A percentile compares a stretch with the other conserved stretches of the same genome.
Evolutionary conservation across 2,797 vertebrate genomes (phyloP).

Genomic region (Nyctibius grandis): DNA sequence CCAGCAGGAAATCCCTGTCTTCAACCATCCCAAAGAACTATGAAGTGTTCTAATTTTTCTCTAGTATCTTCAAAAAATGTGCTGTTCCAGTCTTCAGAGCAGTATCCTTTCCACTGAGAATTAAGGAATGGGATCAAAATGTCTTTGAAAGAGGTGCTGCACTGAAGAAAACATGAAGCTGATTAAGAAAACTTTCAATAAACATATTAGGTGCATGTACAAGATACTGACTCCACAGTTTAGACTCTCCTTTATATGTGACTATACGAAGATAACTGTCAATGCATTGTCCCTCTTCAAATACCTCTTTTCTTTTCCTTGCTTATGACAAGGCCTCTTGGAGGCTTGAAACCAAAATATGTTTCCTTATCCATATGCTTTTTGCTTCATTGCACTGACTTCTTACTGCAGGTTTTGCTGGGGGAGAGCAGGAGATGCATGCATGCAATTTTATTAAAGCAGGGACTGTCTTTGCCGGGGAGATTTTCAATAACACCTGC

Average conservation of each 20-base stretch:
- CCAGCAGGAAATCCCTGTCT: neutral
- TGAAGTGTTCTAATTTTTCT: neutral
- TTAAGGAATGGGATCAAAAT: neutral
- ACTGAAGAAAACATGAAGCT: neutral
- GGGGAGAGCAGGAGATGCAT: neutral
- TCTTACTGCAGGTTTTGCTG: conserved; percentile 31
- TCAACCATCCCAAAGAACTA: neutral
- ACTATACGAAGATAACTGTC: neutral
- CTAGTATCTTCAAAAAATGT: neutral
- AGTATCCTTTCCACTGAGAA: neutral
- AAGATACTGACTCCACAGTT: neutral
- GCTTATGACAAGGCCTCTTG: conserved; percentile 22
- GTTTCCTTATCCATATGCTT: conserved; percentile 44
- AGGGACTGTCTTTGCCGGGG: neutral
- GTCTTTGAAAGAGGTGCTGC: neutral
- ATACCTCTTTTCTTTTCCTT: conserved; percentile 51
- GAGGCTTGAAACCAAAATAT: conserved; percentile 38
- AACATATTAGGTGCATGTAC: neutral
- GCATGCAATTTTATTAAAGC: neutral
- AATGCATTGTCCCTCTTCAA: neutral
- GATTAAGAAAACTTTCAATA: neutral
- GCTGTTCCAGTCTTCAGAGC: neutral
- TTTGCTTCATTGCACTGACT: conserved; percentile 45
- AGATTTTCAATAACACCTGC: neutral
- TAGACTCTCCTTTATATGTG: conserved; percentile 13